These are phyloP conservation scores for Styela clava DNA, from an alignment of 23 tunicate genomes.

Conservation along the genomic window DNA sequence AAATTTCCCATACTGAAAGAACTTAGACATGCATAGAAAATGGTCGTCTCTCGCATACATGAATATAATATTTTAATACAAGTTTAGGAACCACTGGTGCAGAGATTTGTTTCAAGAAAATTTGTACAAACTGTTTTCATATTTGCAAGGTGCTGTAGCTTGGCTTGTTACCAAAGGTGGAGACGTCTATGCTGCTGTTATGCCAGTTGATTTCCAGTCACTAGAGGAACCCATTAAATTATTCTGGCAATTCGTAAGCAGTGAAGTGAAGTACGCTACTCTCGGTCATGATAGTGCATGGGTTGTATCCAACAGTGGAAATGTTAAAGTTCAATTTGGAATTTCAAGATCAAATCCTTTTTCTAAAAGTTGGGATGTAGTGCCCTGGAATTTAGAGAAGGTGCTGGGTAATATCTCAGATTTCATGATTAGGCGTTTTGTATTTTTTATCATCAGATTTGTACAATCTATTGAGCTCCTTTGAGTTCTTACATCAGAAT, in stretches of 20 bases:
- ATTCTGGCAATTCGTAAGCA: conserved; percentile 20
- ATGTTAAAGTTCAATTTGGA: conserved; percentile 8
- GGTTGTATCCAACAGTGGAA: conserved; percentile 20
- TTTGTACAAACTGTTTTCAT: too few relatives aligned
- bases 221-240: conserved; percentile 11
- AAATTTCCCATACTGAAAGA: too few relatives aligned
- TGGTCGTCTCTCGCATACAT: too few relatives aligned
- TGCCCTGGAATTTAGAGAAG: conserved; percentile 14
- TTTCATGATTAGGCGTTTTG: conserved; percentile 8
- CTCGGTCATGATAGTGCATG: conserved; percentile 34
- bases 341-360: conserved; percentile 29
- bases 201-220: conserved; percentile 16
- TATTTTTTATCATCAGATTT: neutral
- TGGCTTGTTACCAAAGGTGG: conserved; percentile 47
- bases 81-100: too few relatives aligned
- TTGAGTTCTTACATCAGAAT: too few relatives aligned
- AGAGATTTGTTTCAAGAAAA: too few relatives aligned
- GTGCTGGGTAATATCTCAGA: too few relatives aligned
- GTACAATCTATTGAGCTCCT: too few relatives aligned
- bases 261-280: neutral
- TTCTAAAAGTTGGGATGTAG: conserved; percentile 3
- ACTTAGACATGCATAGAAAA: too few relatives aligned
- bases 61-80: too few relatives aligned
- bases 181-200: conserved; percentile 36
- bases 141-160: conserved; percentile 60